These are phyloP conservation scores for Drosophila bocqueti DNA, from an alignment of 1,140 invertebrate genomes.

Conservation along the genomic window DNA sequence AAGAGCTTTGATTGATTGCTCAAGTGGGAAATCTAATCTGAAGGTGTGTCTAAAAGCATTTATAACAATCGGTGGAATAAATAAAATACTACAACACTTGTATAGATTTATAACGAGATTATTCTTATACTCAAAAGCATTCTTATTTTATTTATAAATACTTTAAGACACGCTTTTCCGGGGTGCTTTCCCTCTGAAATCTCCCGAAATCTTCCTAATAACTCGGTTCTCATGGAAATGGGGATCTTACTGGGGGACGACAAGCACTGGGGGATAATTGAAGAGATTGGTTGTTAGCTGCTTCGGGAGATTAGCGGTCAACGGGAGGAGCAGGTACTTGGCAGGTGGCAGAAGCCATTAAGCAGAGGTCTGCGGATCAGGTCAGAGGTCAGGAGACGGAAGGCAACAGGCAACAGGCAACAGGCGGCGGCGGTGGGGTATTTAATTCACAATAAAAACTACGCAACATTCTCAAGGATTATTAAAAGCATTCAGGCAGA, in stretches of 20 bases:
- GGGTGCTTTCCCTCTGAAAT: not conserved
- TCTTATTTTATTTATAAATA: not conserved
- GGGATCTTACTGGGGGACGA: not conserved
- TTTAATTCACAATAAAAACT: conserved; percentile 20
- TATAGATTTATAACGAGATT: conserved; percentile 3
- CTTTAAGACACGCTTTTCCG: not conserved
- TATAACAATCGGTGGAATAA: conserved; percentile 4
- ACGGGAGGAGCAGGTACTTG: conserved; percentile 11
- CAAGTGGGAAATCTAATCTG: conserved; percentile 6
- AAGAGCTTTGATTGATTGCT: not conserved
- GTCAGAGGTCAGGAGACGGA: conserved; percentile 16
- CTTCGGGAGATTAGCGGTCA: conserved; percentile 4
- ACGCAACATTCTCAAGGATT: conserved; percentile 26
- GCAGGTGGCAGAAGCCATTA: not conserved
- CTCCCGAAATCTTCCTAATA: not conserved
- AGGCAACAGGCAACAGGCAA: conserved; percentile 12
- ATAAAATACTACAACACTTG: not conserved
- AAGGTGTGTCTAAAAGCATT: not conserved
- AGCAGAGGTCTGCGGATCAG: conserved; percentile 12
- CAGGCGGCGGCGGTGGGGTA: conserved; percentile 10
- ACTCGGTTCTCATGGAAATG: not conserved
- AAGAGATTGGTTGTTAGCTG: conserved; percentile 5
- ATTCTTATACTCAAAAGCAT: not conserved
- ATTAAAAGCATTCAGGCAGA: conserved; percentile 10
- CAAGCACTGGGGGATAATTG: not conserved